These are phyloP conservation scores for Dinothrombium tinctorium DNA, from an alignment of 1,140 invertebrate species.

Conservation along the genomic window DNA sequence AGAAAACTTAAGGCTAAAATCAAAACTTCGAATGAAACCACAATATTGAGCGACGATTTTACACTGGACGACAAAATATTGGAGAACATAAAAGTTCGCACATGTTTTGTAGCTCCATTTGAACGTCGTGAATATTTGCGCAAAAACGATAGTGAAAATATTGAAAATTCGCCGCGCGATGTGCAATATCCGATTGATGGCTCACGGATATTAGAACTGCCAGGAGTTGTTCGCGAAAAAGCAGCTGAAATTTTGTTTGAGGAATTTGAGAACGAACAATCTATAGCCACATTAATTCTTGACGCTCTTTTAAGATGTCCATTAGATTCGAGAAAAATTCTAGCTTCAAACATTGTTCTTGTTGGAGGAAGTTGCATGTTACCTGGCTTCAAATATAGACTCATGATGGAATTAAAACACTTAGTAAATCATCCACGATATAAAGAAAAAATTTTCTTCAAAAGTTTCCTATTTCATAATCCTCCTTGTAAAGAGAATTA, in stretches of 20 bases:
- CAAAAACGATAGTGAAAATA: constrained; percentile 16
- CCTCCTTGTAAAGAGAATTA: constrained; percentile 59
- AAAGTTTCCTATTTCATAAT: constrained; percentile 47
- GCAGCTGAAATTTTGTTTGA: constrained; percentile 61
- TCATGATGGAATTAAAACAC: constrained; percentile 43
- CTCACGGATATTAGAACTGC: constrained; percentile 31
- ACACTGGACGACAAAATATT: constrained; percentile 19
- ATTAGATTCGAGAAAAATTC: constrained; percentile 39
- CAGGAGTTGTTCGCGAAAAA: constrained; percentile 44
- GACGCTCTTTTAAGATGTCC: constrained; percentile 53
- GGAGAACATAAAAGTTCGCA: constrained; percentile 32
- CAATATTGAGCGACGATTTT: neutral
- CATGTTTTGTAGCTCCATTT: constrained; percentile 56
- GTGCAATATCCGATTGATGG: constrained; percentile 47
- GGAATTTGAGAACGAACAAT: constrained; percentile 53
- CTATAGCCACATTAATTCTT: constrained; percentile 54
- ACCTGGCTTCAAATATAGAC: constrained; percentile 45
- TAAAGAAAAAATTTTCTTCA: constrained; percentile 33
- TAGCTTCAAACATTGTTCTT: constrained; percentile 57
- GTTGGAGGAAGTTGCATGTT: constrained; percentile 60
- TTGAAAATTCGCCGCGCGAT: constrained; percentile 17
- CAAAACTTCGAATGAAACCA: neutral
- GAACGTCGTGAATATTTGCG: constrained; percentile 36
- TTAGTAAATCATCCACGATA: constrained; percentile 36
- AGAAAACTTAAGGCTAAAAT: constrained; percentile 3